Conservation (phyloP, 1,140 invertebrate species). For the Babylonia areolata region DNA sequence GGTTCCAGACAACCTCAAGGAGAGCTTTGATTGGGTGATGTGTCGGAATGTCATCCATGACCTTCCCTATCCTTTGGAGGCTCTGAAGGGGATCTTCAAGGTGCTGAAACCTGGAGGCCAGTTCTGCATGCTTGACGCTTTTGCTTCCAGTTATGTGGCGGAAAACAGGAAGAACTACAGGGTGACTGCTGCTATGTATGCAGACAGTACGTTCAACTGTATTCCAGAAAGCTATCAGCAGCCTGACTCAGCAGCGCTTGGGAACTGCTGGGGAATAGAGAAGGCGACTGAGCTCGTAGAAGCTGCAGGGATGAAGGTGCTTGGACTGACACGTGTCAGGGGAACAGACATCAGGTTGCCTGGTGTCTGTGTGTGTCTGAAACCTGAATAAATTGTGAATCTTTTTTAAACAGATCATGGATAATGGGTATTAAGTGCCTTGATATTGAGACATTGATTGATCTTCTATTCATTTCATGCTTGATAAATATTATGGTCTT, state of each 20-base stretch:
- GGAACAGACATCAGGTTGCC: neutral
- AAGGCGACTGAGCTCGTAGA: constrained; percentile 4
- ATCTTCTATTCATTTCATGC: too few relatives aligned
- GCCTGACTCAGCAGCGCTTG: constrained; percentile 41
- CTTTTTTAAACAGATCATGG: too few relatives aligned
- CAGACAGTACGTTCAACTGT: constrained; percentile 47
- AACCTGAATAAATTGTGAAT: neutral
- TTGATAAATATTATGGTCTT: too few relatives aligned
- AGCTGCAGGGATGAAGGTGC: constrained; percentile 22
- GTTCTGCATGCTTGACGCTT: constrained; percentile 49
- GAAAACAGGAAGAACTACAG: constrained; percentile 48
- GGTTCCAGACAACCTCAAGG: constrained; percentile 39
- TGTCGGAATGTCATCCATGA: constrained; percentile 53
- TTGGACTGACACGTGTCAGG: neutral
- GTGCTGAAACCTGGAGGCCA: constrained; percentile 48
- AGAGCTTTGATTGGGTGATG: constrained; percentile 49
- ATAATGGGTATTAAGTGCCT: too few relatives aligned
- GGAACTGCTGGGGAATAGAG: constrained; percentile 46
- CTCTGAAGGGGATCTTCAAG: constrained; percentile 43
- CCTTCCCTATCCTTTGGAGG: constrained; percentile 48
- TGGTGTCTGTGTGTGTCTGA: neutral
- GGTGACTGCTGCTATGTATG: constrained; percentile 59
- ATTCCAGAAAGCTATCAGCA: constrained; percentile 45
- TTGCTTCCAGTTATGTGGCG: constrained; percentile 41
- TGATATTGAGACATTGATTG: too few relatives aligned